These are phyloP conservation scores for Hirtodrosophila histrioides DNA, from an alignment of 2,888 invertebrate genomes.

Conservation along the genomic window DNA sequence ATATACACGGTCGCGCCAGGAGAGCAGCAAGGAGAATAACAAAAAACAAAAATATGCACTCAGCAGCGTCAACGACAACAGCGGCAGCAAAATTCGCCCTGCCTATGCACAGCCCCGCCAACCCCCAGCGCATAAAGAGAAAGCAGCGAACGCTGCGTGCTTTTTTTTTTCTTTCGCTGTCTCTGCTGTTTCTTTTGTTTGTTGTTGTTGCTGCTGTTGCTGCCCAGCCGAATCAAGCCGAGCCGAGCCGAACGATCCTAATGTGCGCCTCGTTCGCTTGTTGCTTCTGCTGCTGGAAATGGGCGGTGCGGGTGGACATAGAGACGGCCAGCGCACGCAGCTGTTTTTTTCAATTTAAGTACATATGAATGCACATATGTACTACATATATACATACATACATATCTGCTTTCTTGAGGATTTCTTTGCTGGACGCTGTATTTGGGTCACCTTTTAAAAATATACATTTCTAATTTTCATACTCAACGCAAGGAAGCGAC, in stretches of 20 bases:
- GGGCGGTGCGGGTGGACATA: conserved; percentile 59
- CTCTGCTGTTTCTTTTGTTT: conserved; percentile 43
- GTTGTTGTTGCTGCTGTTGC: conserved; percentile 27
- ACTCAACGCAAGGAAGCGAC: conserved; percentile 59
- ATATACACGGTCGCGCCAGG: conserved; percentile 53
- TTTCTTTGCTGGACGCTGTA: conserved; percentile 54
- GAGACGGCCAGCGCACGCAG: conserved; percentile 24
- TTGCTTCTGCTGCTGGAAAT: conserved; percentile 17
- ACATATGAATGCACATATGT: background rate
- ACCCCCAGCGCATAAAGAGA: conserved; percentile 64
- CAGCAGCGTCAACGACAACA: conserved; percentile 35
- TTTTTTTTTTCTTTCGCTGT: conserved; percentile 44
- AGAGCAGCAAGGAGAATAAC: conserved; percentile 73
- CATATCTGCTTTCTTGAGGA: conserved; percentile 41
- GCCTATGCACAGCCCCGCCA: conserved; percentile 45
- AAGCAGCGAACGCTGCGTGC: conserved; percentile 60
- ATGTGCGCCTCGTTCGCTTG: conserved; percentile 16
- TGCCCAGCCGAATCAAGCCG: conserved; percentile 9
- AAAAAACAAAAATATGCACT: conserved; percentile 53
- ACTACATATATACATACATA: conserved; percentile 3
- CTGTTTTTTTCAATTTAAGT: conserved; percentile 17
- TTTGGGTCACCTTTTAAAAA: conserved; percentile 75
- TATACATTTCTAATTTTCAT: conserved; percentile 65
- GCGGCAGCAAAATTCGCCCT: conserved; percentile 48
- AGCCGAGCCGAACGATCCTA: conserved; percentile 42